Evolutionary conservation across 1,140 invertebrate genomes (phyloP).

Genomic region (Chironomus tepperi): DNA sequence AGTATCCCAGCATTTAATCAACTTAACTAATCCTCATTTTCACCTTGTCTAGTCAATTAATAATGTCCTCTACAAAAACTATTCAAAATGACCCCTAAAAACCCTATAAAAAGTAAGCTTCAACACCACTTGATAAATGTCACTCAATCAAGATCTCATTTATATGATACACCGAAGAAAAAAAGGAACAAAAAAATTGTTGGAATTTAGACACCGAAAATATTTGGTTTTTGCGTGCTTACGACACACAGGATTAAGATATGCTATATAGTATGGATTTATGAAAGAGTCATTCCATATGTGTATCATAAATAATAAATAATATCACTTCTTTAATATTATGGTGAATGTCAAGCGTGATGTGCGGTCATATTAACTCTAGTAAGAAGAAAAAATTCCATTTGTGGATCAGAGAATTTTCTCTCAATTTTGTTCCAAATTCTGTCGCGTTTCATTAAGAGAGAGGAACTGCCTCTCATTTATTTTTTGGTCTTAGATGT

Average conservation of each 20-base stretch:
- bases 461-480: neutral
- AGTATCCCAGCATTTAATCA: too few species aligned
- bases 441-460: neutral
- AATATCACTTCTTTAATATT: slow-evolving; percentile 4
- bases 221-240: neutral
- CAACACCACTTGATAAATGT: too few species aligned
- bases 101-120: too few species aligned
- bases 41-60: too few species aligned
- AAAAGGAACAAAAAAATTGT: neutral
- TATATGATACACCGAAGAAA: neutral
- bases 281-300: neutral
- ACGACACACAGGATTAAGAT: neutral
- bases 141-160: neutral
- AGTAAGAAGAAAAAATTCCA: neutral
- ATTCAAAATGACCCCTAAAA: too few species aligned
- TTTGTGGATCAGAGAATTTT: neutral
- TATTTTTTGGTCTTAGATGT: too few species aligned
- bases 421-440: neutral
- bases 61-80: too few species aligned
- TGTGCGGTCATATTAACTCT: neutral
- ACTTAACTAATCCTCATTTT: too few species aligned
- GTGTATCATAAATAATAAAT: slow-evolving; percentile 3
- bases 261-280: neutral
- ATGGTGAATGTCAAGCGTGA: slow-evolving; percentile 3
- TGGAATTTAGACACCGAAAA: neutral